Evolutionary conservation across 2,113 vertebrate species (phyloP), one percentile per base, ranked within the genome.

Genomic region (Varanus salvator): DNA sequence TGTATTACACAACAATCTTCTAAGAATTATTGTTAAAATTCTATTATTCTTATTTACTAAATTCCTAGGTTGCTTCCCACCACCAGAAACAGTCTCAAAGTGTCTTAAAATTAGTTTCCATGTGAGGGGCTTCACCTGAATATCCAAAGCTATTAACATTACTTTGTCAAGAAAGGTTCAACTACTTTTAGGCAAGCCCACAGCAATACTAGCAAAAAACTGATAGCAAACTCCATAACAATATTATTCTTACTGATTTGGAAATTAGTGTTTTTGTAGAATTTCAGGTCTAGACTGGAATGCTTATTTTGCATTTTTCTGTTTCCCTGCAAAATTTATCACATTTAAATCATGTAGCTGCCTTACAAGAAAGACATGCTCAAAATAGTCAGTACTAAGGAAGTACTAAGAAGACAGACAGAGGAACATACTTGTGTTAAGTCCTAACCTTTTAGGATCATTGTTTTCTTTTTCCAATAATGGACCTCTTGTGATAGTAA

Each of bases 241-340:
- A 71, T 69, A 69, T 69, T 69, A 64, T 64, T 64, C 77, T 88
- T 82, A 69, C 44, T 14, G 54, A 76, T 85, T 68, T 78, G 78
- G 50, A 91, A 69, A 48, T 44, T 14, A 34, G 34, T 14, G 38
- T 87, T 23, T 52, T 48, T 68, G 57, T 66, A 57, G 88, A 44
- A 17, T 14, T 60, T 84, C 14, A 3, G 15, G 12, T 76, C 25
- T 9, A 90, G 86, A 80, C 50, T 69, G 57, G 19, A 57, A 34
- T 34, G 11, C 14, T 29, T 11, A 44, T 38, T 34, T 52, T 71
- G 21, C 27, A 1, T 77, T 69, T 75, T 19, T 27, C 69, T 54
- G 50, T 80, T 44, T 78, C 84, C 17, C 5, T 21, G 5, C 75
- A 44, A 27, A 25, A 27, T 64, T 8, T 44, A 8, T 78, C 69